phyloP scores from a whole-genome alignment of 2,888 invertebrate species.

The Halictus ligatus region DNA sequence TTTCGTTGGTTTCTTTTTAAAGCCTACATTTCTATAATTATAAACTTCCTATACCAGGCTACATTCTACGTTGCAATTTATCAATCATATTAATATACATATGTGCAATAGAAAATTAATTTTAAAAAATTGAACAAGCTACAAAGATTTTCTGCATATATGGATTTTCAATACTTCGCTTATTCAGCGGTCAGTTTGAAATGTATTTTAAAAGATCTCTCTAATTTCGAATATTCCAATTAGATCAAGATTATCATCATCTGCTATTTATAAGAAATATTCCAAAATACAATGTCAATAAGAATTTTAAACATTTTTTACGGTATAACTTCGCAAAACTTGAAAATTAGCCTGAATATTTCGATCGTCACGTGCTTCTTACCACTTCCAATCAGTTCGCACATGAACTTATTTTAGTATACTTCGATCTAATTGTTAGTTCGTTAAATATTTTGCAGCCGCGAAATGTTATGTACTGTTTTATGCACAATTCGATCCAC shows the following conservation, averaged over 20 bases:
- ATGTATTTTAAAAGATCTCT: neutral
- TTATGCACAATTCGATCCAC: conserved; percentile 12
- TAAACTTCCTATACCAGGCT: neutral
- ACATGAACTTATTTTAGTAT: conserved; percentile 42
- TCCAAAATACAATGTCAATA: neutral
- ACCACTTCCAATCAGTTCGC: conserved; percentile 36
- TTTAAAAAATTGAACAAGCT: neutral
- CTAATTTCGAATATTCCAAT: neutral
- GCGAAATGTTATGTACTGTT: conserved; percentile 45
- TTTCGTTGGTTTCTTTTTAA: neutral
- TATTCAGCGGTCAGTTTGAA: neutral
- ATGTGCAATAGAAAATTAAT: neutral
- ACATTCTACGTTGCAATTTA: neutral
- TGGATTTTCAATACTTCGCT: neutral
- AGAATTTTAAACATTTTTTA: neutral
- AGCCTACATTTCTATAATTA: neutral
- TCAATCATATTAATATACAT: neutral
- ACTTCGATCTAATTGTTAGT: conserved; percentile 41
- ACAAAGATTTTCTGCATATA: neutral
- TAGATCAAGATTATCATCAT: neutral
- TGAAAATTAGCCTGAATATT: conserved; percentile 34
- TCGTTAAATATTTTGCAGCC: conserved; percentile 30
- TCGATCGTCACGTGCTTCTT: conserved; percentile 54
- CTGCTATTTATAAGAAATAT: neutral
- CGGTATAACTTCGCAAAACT: neutral